Percentiles rank a stretch among this genome's conserved stretches.
phyloP scores from a whole-genome alignment of 2,797 vertebrate genomes.

The Clarias laeviceps region DNA sequence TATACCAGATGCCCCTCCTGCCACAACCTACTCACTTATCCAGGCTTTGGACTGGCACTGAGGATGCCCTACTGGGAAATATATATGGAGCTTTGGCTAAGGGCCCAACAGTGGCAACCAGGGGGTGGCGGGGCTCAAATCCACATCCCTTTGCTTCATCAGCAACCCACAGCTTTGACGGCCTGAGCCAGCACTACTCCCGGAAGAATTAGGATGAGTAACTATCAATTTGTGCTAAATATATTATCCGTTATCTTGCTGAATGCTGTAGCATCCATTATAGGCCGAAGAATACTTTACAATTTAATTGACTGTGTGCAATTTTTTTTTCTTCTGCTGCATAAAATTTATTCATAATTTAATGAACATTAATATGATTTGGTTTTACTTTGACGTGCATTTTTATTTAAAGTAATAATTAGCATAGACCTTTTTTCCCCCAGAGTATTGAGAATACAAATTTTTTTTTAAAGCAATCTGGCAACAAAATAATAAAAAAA shows the following conservation, averaged over 20 bases:
- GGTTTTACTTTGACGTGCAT: neutral
- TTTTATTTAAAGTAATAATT: neutral
- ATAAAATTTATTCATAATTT: neutral
- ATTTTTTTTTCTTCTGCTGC: neutral
- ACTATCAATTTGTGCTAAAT: neutral
- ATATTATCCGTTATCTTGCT: neutral
- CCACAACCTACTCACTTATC: too few relatives aligned
- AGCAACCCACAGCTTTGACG: too few relatives aligned
- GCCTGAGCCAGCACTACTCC: neutral
- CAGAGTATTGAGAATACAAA: neutral
- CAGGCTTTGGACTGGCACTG: too few relatives aligned
- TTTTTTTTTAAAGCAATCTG: neutral
- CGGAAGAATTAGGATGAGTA: neutral
- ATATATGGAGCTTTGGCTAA: too few relatives aligned
- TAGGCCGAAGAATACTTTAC: neutral
- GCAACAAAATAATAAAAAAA: neutral
- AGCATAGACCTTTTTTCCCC: neutral
- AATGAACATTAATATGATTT: neutral
- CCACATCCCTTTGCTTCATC: too few relatives aligned
- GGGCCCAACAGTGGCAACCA: too few relatives aligned
- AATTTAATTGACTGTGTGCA: neutral
- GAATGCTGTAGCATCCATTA: neutral
- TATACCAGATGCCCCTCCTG: too few relatives aligned
- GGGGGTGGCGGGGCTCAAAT: too few relatives aligned
- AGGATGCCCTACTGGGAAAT: too few relatives aligned